Evolutionary conservation across 2,113 vertebrate genomes (phyloP), one percentile per base, ranked within the genome.

Genomic region (Cololabis saira): DNA sequence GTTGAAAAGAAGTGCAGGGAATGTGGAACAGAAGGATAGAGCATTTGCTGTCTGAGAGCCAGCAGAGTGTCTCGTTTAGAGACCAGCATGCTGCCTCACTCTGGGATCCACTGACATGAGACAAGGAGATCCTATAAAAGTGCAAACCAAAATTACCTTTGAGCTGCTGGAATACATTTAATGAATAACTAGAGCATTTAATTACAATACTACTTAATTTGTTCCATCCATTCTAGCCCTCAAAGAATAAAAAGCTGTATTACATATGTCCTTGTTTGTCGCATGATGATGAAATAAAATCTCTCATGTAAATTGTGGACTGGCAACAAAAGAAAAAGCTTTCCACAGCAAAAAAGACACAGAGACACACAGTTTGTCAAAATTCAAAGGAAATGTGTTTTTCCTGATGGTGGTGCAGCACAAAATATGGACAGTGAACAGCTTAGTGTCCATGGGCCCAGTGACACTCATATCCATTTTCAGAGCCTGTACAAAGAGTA

Each of bases 131-230:
- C 67, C 75, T 62, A 74, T 88, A 84, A 91, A 76, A 82, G 47
- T 57, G 52, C 72, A 40, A 54, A 87, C 76, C 71, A 84, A 85
- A 85, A 87, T 71, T 67, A 84, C 58, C 65, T 80, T 67, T 77
- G 21, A 62, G 43, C 78, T 63, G 67, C 84, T 80, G 68, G 87
- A 82, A 85, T 83, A 52, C 22, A 71, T 87, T 88, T 89, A 78
- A 81, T 89, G 71, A 85, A 90, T 76, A 80, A 80, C 49, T 67
- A 55, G 76, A 81, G 81, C 49, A 79, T 80, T 72, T 49, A 84
- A 84, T 88, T 68, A 78, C 59, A 84, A 81, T 80, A 56, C 50
- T 21, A 69, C 64, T 62, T 80, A 50, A 30, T 74, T 71, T 78
- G 9, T 80, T 85, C 61, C 60, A 73, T 85, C 54, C 24, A 56